These are phyloP conservation scores for Macrosiphum euphorbiae DNA, from an alignment of 2,888 invertebrate species.

Conservation along the genomic window DNA sequence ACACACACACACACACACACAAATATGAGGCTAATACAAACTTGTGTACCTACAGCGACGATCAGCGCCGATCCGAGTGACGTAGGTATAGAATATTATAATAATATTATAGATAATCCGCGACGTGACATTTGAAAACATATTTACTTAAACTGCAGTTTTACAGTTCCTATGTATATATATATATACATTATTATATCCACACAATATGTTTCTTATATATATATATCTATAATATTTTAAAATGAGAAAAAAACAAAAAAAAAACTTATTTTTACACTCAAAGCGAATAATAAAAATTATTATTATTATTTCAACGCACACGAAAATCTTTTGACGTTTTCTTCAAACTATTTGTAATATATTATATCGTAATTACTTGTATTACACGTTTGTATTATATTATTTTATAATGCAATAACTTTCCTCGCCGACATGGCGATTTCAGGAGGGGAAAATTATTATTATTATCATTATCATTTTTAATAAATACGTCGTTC, in stretches of 20 bases:
- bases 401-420: neutral
- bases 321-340: slow-evolving; percentile 11
- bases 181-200: neutral
- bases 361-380: neutral
- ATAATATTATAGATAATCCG: neutral
- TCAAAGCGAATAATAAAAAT: neutral
- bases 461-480: slow-evolving; percentile 32
- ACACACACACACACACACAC: neutral
- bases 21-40: neutral
- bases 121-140: neutral
- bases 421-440: neutral
- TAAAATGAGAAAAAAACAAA: neutral
- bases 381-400: neutral
- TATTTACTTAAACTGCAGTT: slow-evolving; percentile 24
- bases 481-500: neutral
- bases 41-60: slow-evolving; percentile 7
- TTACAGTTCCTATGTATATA: slow-evolving; percentile 38
- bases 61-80: neutral
- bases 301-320: slow-evolving; percentile 19
- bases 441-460: neutral
- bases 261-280: neutral
- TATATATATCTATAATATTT: neutral
- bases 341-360: slow-evolving; percentile 15
- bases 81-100: neutral
- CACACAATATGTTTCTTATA: neutral